Conservation (phyloP, 2,888 invertebrate species). For the Galerucella nymphaeae region DNA sequence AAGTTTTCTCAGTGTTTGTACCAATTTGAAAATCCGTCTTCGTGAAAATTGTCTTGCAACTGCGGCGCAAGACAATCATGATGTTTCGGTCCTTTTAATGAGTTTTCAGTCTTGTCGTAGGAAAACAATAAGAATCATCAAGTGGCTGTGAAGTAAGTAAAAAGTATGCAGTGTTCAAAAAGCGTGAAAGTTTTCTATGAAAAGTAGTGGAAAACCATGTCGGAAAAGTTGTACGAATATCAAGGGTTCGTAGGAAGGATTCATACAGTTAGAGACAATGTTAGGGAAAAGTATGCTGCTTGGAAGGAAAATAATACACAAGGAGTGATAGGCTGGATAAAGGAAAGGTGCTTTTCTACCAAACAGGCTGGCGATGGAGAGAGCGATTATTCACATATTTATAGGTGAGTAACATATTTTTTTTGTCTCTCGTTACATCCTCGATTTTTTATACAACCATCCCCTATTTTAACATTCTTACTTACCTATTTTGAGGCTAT, state of each 20-base stretch:
- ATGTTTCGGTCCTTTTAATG: slow-evolving; percentile 24
- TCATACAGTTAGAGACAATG: slow-evolving; percentile 74
- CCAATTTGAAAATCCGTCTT: slow-evolving; percentile 14
- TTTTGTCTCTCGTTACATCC: background rate
- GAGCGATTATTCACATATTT: slow-evolving; percentile 73
- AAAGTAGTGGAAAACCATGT: slow-evolving; percentile 64
- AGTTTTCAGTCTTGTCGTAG: slow-evolving; percentile 37
- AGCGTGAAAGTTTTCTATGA: slow-evolving; percentile 5
- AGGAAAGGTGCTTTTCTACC: slow-evolving; percentile 58
- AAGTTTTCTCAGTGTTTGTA: slow-evolving; percentile 2
- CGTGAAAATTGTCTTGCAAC: slow-evolving; percentile 21
- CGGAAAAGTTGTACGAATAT: slow-evolving; percentile 84
- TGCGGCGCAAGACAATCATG: slow-evolving; percentile 36
- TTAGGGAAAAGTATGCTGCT: slow-evolving; percentile 71
- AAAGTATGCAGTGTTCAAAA: slow-evolving; percentile 19
- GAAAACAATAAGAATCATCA: slow-evolving; percentile 40
- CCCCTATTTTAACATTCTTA: too few species aligned
- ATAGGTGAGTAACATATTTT: slow-evolving; percentile 67
- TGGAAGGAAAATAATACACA: slow-evolving; percentile 73
- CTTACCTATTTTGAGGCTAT: too few species aligned
- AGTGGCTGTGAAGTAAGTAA: slow-evolving; percentile 37
- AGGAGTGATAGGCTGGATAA: slow-evolving; percentile 68
- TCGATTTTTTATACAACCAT: too few species aligned
- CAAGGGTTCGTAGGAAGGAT: slow-evolving; percentile 79
- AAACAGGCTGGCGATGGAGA: slow-evolving; percentile 55